phyloP scores from a whole-genome alignment of 1,140 invertebrate species.

The Camponotus pennsylvanicus region DNA sequence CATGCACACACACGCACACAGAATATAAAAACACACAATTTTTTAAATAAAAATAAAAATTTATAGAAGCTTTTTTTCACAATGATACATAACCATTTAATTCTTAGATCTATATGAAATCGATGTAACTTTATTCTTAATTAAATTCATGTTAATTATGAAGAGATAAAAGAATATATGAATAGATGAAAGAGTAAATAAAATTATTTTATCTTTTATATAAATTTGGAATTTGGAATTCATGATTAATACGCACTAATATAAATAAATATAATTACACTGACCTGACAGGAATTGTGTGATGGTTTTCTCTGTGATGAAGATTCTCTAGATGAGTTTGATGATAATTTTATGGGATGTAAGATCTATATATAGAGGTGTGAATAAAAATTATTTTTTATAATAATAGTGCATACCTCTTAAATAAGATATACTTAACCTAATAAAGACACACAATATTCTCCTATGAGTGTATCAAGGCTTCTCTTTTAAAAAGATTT shows the following conservation, averaged over 20 bases:
- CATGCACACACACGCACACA: neutral
- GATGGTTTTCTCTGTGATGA: conserved; percentile 87
- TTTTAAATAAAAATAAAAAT: conserved; percentile 5
- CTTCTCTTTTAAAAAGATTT: neutral
- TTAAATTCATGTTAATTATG: conserved; percentile 1
- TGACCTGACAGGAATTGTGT: conserved; percentile 88
- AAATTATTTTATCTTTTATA: conserved; percentile 2
- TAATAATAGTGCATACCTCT: neutral
- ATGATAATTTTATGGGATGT: conserved; percentile 88
- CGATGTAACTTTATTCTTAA: neutral
- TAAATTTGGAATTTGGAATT: conserved; percentile 22
- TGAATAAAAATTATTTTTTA: conserved; percentile 34
- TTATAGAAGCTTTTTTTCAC: neutral
- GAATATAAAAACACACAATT: neutral
- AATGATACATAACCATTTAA: neutral
- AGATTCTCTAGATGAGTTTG: conserved; percentile 88
- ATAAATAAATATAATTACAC: conserved; percentile 62
- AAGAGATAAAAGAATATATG: neutral
- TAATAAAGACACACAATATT: conserved; percentile 8
- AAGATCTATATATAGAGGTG: conserved; percentile 83
- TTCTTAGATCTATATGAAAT: neutral
- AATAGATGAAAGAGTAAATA: neutral
- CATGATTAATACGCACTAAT: neutral
- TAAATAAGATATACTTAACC: neutral
- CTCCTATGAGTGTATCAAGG: neutral